Percentiles rank a stretch among this genome's conserved stretches.
phyloP scores from a whole-genome alignment of 2,888 invertebrate species.

The Netelia melanura region DNA sequence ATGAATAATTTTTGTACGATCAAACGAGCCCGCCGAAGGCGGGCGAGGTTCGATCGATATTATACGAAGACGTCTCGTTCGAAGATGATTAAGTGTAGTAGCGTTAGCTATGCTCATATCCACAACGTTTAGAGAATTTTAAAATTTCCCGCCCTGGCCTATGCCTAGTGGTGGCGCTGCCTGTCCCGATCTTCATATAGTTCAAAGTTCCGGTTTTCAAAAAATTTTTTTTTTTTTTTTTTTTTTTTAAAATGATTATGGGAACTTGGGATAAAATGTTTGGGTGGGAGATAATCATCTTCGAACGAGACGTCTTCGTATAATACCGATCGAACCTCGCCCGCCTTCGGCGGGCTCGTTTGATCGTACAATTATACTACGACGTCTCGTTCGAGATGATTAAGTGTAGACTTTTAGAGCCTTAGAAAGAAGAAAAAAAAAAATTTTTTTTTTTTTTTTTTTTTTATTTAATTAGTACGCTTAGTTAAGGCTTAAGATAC shows the following conservation, averaged over 20 bases:
- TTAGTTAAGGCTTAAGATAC: neutral
- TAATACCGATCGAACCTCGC: too few species aligned
- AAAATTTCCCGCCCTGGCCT: too few species aligned
- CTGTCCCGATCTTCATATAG: neutral
- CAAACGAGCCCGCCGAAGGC: too few species aligned
- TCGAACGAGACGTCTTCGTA: too few species aligned
- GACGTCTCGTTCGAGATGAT: slow-evolving; percentile 39
- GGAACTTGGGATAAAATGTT: neutral
- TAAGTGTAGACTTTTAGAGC: slow-evolving; percentile 26
- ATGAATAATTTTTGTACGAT: too few species aligned
- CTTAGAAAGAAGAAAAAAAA: neutral
- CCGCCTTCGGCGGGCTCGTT: slow-evolving; percentile 29
- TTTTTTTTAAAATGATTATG: neutral
- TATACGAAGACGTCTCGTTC: too few species aligned
- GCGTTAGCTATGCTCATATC: too few species aligned
- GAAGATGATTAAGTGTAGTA: too few species aligned
- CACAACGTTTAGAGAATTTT: too few species aligned
- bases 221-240: neutral
- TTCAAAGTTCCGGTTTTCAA: neutral
- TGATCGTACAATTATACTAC: slow-evolving; percentile 16
- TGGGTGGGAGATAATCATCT: slow-evolving; percentile 19
- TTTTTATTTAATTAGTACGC: neutral
- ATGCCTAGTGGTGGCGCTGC: neutral
- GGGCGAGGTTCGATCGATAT: too few species aligned
- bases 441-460: slow-evolving; percentile 5